Percentiles rank a stretch among this genome's conserved stretches.
These are phyloP conservation scores for Capricornis sumatraensis DNA, from an alignment of 2,113 vertebrate genomes.

Conservation along the genomic window DNA sequence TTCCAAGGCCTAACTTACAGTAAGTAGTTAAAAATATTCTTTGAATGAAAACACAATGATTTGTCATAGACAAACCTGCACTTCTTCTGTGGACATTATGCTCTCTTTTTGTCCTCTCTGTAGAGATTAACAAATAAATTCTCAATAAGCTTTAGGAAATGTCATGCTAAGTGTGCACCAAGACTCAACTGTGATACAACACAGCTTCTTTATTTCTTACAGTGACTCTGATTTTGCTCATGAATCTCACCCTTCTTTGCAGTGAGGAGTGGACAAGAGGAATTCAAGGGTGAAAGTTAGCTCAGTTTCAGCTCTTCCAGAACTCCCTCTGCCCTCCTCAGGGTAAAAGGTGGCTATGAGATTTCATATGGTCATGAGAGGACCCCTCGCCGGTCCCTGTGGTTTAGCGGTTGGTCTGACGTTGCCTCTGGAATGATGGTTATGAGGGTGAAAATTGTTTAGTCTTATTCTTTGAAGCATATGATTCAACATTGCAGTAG, in stretches of 20 bases:
- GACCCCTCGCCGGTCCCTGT: neutral
- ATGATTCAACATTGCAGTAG: neutral
- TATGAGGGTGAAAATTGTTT: neutral
- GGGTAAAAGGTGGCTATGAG: neutral
- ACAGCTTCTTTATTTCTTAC: neutral
- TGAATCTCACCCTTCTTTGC: neutral
- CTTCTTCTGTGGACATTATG: neutral
- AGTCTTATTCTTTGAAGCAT: neutral
- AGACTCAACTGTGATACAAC: neutral
- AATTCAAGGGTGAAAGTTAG: neutral
- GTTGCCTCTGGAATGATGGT: neutral
- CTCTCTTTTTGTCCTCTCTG: neutral
- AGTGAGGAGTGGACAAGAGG: neutral
- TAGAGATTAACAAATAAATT: neutral
- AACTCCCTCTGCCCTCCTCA: neutral
- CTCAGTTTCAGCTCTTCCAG: neutral
- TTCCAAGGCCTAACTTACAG: neutral
- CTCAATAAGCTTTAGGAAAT: neutral
- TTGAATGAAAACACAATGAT: neutral
- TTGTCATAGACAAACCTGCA: neutral
- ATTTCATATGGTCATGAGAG: neutral
- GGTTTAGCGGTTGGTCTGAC: neutral
- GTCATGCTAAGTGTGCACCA: neutral
- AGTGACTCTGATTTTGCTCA: neutral
- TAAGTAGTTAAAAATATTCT: neutral